Evolutionary conservation across 2,797 vertebrate species (phyloP).

Genomic region (Cirrhinus molitorella): DNA sequence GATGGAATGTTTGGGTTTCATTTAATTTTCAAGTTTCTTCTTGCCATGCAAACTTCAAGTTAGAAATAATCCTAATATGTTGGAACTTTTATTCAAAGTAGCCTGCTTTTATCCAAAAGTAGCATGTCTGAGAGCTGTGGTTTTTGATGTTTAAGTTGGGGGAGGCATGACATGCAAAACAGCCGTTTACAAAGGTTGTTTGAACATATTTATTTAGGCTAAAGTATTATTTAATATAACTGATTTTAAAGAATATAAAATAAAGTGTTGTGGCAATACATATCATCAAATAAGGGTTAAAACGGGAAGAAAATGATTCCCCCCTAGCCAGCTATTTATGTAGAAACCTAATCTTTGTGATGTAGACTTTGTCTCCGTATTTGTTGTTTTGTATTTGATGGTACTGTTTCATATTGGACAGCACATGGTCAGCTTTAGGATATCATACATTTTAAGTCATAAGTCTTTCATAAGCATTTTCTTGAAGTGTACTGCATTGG

Average conservation of each 20-base stretch:
- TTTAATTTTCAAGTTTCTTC: background rate
- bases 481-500: conserved; percentile 12
- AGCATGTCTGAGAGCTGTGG: no score
- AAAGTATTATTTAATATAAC: background rate
- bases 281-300: background rate
- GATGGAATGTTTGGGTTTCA: background rate
- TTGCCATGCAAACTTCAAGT: background rate
- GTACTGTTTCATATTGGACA: background rate
- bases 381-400: background rate
- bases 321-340: background rate
- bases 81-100: background rate
- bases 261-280: background rate
- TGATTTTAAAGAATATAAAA: background rate
- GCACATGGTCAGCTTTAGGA: background rate
- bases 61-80: background rate
- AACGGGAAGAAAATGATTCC: background rate
- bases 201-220: background rate
- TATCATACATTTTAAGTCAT: background rate
- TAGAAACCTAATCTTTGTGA: background rate
- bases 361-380: background rate
- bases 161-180: background rate
- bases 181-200: background rate
- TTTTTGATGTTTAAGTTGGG: background rate
- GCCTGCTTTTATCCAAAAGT: no score
- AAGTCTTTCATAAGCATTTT: conserved; percentile 16